Percentiles rank a stretch among this genome's conserved stretches.
These are phyloP conservation scores for Acrossocheilus fasciatus DNA, from an alignment of 2,797 vertebrate genomes.

Conservation along the genomic window DNA sequence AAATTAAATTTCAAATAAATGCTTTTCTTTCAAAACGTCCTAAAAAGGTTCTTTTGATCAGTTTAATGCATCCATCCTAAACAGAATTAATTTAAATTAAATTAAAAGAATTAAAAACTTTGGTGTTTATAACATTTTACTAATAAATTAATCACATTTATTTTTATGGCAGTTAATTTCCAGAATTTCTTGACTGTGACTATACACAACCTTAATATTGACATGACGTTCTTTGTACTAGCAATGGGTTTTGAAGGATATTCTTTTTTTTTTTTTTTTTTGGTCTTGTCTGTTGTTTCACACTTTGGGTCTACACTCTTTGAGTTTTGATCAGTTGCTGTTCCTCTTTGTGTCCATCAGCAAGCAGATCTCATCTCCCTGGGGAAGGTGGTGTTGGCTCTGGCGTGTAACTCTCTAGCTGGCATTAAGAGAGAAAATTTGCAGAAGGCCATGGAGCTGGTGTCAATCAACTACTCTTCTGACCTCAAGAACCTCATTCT, in stretches of 20 bases:
- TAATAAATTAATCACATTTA: background rate
- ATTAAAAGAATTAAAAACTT: background rate
- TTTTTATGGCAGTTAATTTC: background rate
- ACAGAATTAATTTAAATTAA: too few relatives aligned
- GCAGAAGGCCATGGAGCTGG: slow-evolving; percentile 99
- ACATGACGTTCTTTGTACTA: background rate
- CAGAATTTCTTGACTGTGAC: background rate
- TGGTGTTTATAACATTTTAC: background rate
- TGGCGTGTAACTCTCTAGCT: slow-evolving; percentile 98
- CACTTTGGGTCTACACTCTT: background rate
- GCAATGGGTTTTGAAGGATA: background rate
- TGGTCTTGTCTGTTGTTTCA: background rate
- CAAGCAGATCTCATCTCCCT: slow-evolving; percentile 99
- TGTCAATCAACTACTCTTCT: slow-evolving; percentile 99
- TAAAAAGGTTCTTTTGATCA: background rate
- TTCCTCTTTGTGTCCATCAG: slow-evolving; percentile 68
- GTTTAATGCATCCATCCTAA: background rate
- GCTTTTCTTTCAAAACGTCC: background rate
- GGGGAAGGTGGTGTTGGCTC: slow-evolving; percentile 98
- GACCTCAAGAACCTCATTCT: slow-evolving; percentile 99
- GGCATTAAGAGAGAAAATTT: slow-evolving; percentile 99
- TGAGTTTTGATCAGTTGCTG: background rate
- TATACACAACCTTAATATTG: background rate
- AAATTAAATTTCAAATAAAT: background rate
- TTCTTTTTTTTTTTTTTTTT: background rate